Conservation (phyloP, 2,797 vertebrate genomes). For the Sphenopsis melanotis region DNA sequence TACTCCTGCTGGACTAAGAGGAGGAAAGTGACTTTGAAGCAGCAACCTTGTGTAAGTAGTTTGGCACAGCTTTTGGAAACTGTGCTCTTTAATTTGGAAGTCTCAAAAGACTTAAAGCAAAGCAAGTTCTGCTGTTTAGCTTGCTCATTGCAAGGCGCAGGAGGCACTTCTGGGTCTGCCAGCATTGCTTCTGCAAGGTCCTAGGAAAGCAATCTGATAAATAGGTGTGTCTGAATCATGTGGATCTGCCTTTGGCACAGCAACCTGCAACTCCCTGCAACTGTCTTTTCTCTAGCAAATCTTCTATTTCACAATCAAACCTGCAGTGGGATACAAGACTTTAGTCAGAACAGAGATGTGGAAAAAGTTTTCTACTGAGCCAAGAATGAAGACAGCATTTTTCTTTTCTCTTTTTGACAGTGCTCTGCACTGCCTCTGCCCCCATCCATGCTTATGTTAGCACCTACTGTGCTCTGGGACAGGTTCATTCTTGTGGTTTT, state of each 20-base stretch:
- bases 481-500: neutral
- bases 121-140: neutral
- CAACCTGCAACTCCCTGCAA: neutral
- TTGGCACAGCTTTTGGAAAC: neutral
- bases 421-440: neutral
- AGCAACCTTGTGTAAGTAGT: neutral
- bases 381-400: neutral
- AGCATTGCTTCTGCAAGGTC: neutral
- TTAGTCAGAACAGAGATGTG: neutral
- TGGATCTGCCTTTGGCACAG: neutral
- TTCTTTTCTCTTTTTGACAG: neutral
- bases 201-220: neutral
- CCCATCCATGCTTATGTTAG: neutral
- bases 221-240: neutral
- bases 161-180: neutral
- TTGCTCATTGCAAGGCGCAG: neutral
- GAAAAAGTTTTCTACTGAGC: neutral
- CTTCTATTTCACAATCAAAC: neutral
- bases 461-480: neutral
- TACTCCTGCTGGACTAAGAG: neutral
- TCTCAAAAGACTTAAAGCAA: neutral
- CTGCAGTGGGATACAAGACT: neutral
- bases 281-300: neutral
- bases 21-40: neutral
- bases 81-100: neutral